phyloP scores from a whole-genome alignment of 1,140 invertebrate species.

The Cotesia chilonis region DNA sequence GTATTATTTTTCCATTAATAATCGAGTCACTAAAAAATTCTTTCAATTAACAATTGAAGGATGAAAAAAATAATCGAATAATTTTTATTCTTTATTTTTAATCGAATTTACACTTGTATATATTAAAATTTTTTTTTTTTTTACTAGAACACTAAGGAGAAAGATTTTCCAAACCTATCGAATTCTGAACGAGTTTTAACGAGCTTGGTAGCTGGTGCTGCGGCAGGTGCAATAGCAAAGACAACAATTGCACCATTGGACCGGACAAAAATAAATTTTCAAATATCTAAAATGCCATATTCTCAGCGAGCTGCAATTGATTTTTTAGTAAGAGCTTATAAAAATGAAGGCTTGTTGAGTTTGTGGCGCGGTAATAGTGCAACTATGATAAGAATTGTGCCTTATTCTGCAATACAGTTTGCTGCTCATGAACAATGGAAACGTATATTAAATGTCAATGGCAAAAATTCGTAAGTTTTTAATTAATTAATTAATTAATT shows the following conservation, averaged over 20 bases:
- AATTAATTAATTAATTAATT: too few species aligned
- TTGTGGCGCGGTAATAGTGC: constrained; percentile 98
- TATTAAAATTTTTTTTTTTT: constrained; percentile 31
- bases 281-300: constrained; percentile 83
- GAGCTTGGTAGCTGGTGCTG: constrained; percentile 81
- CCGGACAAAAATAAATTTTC: constrained; percentile 98
- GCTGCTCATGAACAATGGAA: constrained; percentile 97
- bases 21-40: too few species aligned
- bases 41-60: too few species aligned
- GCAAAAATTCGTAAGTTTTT: constrained; percentile 69
- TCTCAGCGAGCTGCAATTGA: constrained; percentile 78
- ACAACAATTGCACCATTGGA: constrained; percentile 96
- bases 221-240: constrained; percentile 94
- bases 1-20: too few species aligned
- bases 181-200: constrained; percentile 71
- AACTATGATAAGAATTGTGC: constrained; percentile 95
- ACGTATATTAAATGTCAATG: constrained; percentile 78
- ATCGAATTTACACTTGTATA: background rate
- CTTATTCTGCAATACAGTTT: constrained; percentile 98
- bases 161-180: constrained; percentile 47
- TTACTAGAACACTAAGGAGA: constrained; percentile 25
- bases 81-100: too few species aligned
- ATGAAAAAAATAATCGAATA: too few species aligned
- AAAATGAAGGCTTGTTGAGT: constrained; percentile 79
- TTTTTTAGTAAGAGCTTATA: constrained; percentile 79